Conservation (phyloP, 2,888 invertebrate genomes). For the Geotrupes spiniger region DNA sequence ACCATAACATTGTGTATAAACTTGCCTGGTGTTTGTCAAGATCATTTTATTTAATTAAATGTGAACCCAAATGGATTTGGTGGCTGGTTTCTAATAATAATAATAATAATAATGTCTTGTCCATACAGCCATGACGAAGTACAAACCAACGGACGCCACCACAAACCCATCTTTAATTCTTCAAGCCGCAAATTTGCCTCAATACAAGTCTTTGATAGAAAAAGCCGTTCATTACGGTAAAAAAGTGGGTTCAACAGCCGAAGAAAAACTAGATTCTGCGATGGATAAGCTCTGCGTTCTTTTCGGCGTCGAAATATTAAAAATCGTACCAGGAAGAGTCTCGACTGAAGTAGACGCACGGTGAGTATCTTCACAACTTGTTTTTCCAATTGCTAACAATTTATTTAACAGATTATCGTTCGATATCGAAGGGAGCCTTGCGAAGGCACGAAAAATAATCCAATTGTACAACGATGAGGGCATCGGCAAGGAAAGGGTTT, state of each 20-base stretch:
- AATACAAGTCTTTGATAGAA: constrained; percentile 84
- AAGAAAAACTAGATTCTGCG: constrained; percentile 77
- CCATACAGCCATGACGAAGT: constrained; percentile 84
- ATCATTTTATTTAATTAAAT: too few species aligned
- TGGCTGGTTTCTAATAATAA: too few species aligned
- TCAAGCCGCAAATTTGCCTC: constrained; percentile 91
- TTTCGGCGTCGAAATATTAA: constrained; percentile 95
- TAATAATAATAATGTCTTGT: too few species aligned
- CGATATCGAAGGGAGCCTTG: constrained; percentile 86
- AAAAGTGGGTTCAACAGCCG: constrained; percentile 62
- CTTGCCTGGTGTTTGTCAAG: too few species aligned
- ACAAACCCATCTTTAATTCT: constrained; percentile 97
- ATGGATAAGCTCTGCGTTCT: constrained; percentile 93
- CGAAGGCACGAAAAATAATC: constrained; percentile 86
- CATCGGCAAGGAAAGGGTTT: constrained; percentile 85
- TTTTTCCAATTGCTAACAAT: neutral
- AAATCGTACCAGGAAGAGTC: constrained; percentile 95
- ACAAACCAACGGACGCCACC: constrained; percentile 98
- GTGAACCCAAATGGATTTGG: too few species aligned
- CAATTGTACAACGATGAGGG: constrained; percentile 86
- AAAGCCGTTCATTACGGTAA: constrained; percentile 88
- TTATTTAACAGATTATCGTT: constrained; percentile 75
- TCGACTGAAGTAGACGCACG: constrained; percentile 96
- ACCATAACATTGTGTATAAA: too few species aligned
- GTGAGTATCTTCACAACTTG: constrained; percentile 45